Conservation (phyloP, 2,888 invertebrate genomes). For the Neoaliturus tenellus region DNA sequence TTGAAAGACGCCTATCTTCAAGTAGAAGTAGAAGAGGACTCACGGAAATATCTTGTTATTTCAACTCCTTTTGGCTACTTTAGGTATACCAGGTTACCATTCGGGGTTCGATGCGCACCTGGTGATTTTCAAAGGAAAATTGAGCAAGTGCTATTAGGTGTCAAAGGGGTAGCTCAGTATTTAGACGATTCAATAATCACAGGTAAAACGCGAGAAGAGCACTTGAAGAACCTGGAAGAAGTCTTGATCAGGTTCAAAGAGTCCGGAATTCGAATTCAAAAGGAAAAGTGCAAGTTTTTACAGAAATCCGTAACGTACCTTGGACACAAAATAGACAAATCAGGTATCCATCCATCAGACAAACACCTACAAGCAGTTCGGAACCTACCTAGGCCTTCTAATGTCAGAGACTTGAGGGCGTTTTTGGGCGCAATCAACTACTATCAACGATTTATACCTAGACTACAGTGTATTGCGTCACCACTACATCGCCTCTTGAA, state of each 20-base stretch:
- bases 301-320: background rate
- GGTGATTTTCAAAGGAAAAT: conserved; percentile 1
- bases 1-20: too few species aligned
- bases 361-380: too few species aligned
- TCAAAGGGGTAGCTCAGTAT: too few species aligned
- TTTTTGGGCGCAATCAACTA: background rate
- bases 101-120: too few species aligned
- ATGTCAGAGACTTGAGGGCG: background rate
- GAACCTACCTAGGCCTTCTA: too few species aligned
- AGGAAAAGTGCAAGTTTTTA: background rate
- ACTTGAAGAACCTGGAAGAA: background rate
- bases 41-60: conserved; percentile 44
- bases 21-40: background rate
- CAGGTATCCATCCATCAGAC: too few species aligned
- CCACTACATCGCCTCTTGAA: too few species aligned
- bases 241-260: background rate
- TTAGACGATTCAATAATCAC: background rate
- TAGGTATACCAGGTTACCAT: too few species aligned
- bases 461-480: too few species aligned
- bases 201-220: background rate
- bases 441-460: too few species aligned
- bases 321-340: too few species aligned
- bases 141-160: background rate
- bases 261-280: too few species aligned
- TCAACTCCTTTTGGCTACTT: background rate